A percentile compares a stretch with the other conserved stretches of the same genome.
Conservation (phyloP, 2,797 vertebrate species). For the Dipus sagitta region DNA sequence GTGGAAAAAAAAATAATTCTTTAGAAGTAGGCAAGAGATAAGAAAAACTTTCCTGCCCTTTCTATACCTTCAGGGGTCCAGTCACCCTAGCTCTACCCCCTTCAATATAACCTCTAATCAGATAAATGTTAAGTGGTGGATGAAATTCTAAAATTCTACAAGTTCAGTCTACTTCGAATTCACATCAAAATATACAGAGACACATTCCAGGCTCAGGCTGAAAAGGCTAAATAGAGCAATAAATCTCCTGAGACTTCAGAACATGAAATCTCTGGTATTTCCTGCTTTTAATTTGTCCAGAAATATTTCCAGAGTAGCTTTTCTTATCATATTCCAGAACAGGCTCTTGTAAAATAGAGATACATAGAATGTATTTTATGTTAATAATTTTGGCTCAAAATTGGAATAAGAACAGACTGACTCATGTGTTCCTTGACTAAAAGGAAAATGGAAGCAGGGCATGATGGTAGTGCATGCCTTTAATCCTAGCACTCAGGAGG, state of each 20-base stretch:
- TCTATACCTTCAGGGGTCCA: no score
- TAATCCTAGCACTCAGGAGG: no score
- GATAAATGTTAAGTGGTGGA: constrained; percentile 78
- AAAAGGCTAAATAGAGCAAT: constrained; percentile 79
- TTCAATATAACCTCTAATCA: constrained; percentile 65
- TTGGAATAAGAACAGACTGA: constrained; percentile 8
- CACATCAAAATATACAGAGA: constrained; percentile 66
- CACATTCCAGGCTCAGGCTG: constrained; percentile 63
- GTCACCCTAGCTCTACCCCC: no score
- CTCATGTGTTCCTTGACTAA: background rate
- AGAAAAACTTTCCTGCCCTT: no score
- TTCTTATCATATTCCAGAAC: constrained; percentile 78
- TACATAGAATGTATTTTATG: constrained; percentile 32
- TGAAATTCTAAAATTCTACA: constrained; percentile 74
- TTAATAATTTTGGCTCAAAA: constrained; percentile 64
- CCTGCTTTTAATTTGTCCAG: constrained; percentile 81
- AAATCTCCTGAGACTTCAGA: constrained; percentile 80
- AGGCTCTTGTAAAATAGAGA: constrained; percentile 60
- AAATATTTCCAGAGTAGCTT: constrained; percentile 77
- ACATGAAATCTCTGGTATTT: constrained; percentile 82
- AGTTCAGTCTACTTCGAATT: constrained; percentile 76
- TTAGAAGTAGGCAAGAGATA: no score
- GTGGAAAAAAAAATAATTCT: no score
- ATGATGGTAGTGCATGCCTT: no score
- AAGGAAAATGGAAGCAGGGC: background rate